These are phyloP conservation scores for Galaxea fascicularis DNA, from an alignment of 92 coral and sea anemone genomes.

Conservation along the genomic window DNA sequence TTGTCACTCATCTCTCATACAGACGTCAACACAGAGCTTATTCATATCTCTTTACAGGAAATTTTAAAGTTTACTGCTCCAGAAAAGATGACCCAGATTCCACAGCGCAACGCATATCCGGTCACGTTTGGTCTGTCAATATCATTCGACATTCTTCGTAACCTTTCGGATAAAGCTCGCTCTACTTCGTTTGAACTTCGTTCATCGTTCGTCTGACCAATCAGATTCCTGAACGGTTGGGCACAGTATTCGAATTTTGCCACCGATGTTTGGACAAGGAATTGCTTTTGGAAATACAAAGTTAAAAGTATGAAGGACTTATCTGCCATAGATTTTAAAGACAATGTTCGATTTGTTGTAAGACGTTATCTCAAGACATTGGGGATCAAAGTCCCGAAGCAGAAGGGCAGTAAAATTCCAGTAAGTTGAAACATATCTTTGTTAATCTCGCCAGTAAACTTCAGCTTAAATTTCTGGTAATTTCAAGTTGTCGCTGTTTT, in stretches of 20 bases:
- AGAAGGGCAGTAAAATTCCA: conserved; percentile 68
- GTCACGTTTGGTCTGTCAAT: conserved; percentile 4
- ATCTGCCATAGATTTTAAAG: conserved; percentile 94
- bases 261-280: background rate
- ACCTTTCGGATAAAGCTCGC: background rate
- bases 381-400: conserved; percentile 95
- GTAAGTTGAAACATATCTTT: conserved; percentile 32
- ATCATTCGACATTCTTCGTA: background rate
- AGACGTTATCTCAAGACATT: conserved; percentile 88
- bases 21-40: background rate
- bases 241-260: conserved; percentile 66
- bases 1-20: background rate
- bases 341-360: conserved; percentile 87
- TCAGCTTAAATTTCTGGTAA: too few species aligned
- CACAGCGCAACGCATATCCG: background rate
- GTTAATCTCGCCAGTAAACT: background rate
- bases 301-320: conserved; percentile 87
- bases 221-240: conserved; percentile 63
- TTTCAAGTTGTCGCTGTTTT: background rate
- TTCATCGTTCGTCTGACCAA: conserved; percentile 24
- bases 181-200: background rate
- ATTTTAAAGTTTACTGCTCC: background rate
- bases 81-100: background rate
- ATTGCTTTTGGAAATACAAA: background rate
- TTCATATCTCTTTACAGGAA: background rate